These are phyloP conservation scores for Tauraco erythrolophus DNA, from an alignment of 2,113 vertebrate species.

Conservation along the genomic window DNA sequence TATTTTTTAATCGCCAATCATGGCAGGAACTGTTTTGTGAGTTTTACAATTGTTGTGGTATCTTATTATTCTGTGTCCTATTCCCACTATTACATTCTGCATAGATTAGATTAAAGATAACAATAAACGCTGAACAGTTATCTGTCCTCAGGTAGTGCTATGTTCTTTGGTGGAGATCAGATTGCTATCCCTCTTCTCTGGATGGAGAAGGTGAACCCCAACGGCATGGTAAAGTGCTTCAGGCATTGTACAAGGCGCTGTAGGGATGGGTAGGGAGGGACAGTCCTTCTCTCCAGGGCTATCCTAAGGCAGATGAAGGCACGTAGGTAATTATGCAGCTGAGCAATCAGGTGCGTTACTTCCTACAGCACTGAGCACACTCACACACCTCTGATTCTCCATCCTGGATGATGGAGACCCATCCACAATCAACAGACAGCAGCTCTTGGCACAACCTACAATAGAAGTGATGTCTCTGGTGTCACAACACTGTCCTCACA, in stretches of 20 bases:
- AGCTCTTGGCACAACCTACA: background rate
- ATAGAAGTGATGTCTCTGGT: background rate
- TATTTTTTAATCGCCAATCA: background rate
- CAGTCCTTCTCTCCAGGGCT: background rate
- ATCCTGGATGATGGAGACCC: background rate
- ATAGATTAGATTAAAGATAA: background rate
- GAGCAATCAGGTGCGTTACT: background rate
- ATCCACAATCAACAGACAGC: accelerated
- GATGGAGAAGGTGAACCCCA: background rate
- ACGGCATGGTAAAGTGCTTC: accelerated
- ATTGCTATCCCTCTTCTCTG: background rate
- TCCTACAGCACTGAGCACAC: background rate
- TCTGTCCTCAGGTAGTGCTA: background rate
- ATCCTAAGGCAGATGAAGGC: background rate
- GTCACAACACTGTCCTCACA: background rate
- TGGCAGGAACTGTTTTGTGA: background rate
- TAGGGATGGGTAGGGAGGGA: background rate
- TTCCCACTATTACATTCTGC: background rate
- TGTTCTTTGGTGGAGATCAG: background rate
- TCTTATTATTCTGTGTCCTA: background rate
- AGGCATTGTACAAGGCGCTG: accelerated
- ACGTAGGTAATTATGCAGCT: background rate
- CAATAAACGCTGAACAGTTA: background rate
- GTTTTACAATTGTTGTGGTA: background rate
- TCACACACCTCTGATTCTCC: background rate